Evolutionary conservation across 2,797 vertebrate genomes (phyloP).

Genomic region (Menidia menidia): DNA sequence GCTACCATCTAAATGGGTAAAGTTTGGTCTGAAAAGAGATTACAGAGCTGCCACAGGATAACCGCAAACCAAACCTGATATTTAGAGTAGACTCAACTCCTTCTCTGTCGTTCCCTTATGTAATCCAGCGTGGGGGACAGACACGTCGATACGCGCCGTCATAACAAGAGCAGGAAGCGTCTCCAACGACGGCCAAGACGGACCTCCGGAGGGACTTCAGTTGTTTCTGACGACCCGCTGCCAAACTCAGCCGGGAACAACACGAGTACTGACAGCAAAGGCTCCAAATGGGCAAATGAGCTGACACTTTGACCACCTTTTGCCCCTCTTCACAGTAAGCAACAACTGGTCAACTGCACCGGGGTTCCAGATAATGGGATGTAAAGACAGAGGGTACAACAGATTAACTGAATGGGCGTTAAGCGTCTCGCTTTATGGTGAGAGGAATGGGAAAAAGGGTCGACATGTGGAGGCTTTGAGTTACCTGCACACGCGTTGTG

Average conservation of each 20-base stretch:
- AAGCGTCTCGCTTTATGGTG: too few relatives aligned
- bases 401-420: too few relatives aligned
- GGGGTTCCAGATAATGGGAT: not conserved
- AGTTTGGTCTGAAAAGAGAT: conserved; percentile 44
- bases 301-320: not conserved
- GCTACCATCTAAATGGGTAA: conserved; percentile 28
- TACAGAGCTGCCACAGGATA: conserved; percentile 37
- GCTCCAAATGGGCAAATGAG: not conserved
- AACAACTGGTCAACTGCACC: conserved; percentile 2
- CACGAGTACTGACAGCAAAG: not conserved
- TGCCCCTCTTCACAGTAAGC: not conserved
- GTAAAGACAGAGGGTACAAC: not conserved
- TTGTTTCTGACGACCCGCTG: not conserved
- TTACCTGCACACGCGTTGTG: not conserved
- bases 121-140: conserved; percentile 11
- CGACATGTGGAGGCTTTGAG: not conserved
- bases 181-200: conserved; percentile 42
- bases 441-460: too few relatives aligned
- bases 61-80: conserved; percentile 54
- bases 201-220: conserved; percentile 12
- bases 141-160: conserved; percentile 22
- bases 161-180: conserved; percentile 36
- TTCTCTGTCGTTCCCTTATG: conserved; percentile 23
- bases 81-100: conserved; percentile 44
- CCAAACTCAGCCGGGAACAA: not conserved